Evolutionary conservation across 2,888 invertebrate species (phyloP).

Genomic region (Copidosoma aretas): DNA sequence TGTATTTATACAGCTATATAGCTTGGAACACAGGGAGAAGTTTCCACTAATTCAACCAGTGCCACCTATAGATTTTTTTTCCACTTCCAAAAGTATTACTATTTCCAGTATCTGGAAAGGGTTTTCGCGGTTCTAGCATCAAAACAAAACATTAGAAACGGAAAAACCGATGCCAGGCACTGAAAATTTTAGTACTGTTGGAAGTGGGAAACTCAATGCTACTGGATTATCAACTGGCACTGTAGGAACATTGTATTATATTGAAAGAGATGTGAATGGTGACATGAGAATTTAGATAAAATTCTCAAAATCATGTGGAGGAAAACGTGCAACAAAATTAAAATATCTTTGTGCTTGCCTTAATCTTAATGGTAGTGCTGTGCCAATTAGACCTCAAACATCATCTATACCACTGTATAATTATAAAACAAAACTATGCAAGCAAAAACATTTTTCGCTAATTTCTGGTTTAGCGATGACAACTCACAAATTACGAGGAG

Average conservation of each 20-base stretch:
- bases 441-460: constrained; percentile 41
- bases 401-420: constrained; percentile 25
- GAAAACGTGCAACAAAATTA: constrained; percentile 14
- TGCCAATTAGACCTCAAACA: constrained; percentile 37
- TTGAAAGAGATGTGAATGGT: constrained; percentile 39
- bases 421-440: constrained; percentile 31
- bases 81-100: too few relatives aligned
- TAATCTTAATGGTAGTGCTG: constrained; percentile 41
- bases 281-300: constrained; percentile 26
- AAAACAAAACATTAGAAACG: too few relatives aligned
- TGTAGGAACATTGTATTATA: constrained; percentile 45
- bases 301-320: constrained; percentile 29
- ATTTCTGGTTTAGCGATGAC: constrained; percentile 37
- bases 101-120: too few relatives aligned
- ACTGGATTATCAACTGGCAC: constrained; percentile 52
- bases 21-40: too few relatives aligned
- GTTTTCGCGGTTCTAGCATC: too few relatives aligned
- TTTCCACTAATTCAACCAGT: too few relatives aligned
- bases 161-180: too few relatives aligned
- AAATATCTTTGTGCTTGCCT: background rate
- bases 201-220: too few relatives aligned
- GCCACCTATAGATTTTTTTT: too few relatives aligned
- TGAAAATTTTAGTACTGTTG: too few relatives aligned
- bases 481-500: constrained; percentile 41
- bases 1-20: too few relatives aligned